These are phyloP conservation scores for Pelusios castaneus DNA, from an alignment of 2,113 vertebrate species.

Conservation along the genomic window DNA sequence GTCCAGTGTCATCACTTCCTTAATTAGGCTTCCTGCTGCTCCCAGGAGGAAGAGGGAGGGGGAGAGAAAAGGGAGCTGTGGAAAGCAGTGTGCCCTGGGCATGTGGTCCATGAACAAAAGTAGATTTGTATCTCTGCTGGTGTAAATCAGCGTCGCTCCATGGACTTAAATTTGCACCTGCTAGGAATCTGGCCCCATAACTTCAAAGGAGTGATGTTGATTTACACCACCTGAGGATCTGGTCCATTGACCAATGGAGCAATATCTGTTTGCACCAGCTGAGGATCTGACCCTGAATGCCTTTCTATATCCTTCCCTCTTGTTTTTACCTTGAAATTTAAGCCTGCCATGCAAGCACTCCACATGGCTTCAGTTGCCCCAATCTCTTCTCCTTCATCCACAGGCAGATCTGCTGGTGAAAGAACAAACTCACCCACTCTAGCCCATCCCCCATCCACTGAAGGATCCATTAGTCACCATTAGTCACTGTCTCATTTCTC, in stretches of 20 bases:
- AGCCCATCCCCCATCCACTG: neutral
- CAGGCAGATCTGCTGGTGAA: neutral
- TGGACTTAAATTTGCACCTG: neutral
- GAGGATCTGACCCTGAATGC: neutral
- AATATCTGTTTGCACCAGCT: neutral
- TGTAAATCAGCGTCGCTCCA: neutral
- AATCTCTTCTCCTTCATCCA: neutral
- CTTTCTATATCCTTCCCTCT: neutral
- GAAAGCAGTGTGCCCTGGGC: rapidly evolving
- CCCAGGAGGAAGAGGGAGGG: neutral
- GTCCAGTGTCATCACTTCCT: neutral
- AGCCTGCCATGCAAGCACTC: neutral
- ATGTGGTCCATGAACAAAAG: neutral
- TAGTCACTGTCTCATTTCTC: neutral
- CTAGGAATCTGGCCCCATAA: neutral
- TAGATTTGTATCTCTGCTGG: neutral
- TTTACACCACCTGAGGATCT: neutral
- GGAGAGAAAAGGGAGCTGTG: neutral
- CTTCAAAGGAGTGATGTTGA: neutral
- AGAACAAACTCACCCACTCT: neutral
- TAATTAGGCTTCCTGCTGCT: neutral
- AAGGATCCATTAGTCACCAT: neutral
- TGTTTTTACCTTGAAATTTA: neutral
- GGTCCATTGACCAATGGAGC: neutral
- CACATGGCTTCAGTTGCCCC: neutral